phyloP scores from a whole-genome alignment of 64 coral and sea anemone species.

The Stichodactyla mertensii region DNA sequence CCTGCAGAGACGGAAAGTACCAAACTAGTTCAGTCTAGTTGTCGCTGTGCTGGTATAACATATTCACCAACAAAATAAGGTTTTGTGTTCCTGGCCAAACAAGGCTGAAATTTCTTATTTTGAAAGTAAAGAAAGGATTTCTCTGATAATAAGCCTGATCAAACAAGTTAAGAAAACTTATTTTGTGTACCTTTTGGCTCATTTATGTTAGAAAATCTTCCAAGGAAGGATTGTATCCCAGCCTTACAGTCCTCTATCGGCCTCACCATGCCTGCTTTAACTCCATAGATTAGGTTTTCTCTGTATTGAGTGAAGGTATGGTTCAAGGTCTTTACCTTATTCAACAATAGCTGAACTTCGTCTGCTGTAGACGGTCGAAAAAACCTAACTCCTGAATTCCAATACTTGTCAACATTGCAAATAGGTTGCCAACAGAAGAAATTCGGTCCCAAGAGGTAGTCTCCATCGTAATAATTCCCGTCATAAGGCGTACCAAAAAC shows the following conservation, averaged over 20 bases:
- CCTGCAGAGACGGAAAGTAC: too few species aligned
- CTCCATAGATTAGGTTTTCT: conserved; percentile 64
- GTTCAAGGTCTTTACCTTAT: conserved; percentile 47
- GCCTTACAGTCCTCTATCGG: conserved; percentile 70
- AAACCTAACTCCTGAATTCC: background rate
- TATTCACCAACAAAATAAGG: too few species aligned
- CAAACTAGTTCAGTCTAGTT: too few species aligned
- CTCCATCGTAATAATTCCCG: conserved; percentile 72
- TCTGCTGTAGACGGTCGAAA: conserved; percentile 49
- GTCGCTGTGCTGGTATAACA: too few species aligned
- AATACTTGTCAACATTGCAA: conserved; percentile 27
- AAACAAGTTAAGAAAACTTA: background rate
- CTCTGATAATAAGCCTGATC: too few species aligned
- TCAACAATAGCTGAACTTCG: conserved; percentile 42
- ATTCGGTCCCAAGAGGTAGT: conserved; percentile 76
- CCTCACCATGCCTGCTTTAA: conserved; percentile 64
- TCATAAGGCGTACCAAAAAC: conserved; percentile 66
- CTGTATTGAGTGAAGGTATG: conserved; percentile 53
- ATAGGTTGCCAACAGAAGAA: conserved; percentile 80
- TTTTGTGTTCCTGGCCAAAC: too few species aligned
- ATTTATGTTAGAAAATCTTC: conserved; percentile 26
- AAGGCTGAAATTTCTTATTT: background rate
- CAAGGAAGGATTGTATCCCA: conserved; percentile 42
- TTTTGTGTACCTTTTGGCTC: conserved; percentile 39
- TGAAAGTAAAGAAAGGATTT: background rate